Evolutionary conservation across 2,797 vertebrate species (phyloP), one percentile per base, ranked within the genome.

Genomic region (Pogoniulus pusillus): DNA sequence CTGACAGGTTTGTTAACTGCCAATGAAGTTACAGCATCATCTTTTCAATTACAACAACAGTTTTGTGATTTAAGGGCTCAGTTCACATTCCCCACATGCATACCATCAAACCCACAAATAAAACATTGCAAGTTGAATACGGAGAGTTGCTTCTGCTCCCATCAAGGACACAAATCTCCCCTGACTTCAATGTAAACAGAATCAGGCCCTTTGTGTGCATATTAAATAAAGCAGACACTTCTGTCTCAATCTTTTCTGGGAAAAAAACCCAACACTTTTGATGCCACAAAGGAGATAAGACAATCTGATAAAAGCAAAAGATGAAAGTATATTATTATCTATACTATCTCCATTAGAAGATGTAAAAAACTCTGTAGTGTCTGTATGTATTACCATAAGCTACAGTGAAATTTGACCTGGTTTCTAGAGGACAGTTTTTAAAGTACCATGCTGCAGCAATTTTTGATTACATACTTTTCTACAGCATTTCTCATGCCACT

Each of bases 261-360:
- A 94, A 65, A 45, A 72, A 37, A 95, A 94, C 62, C 41, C n/a
- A 72, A 73, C 39, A 81, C 87, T 93, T 96, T 53, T 92, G 96
- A 95, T 93, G 90, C 82, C 90, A 94, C 86, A 91, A 82, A 96
- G 54, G 45, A 94, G 93, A 93, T 96, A 96, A 95, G 96, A 94
- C 2, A 15, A 96, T 91, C 94, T 94, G 95, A 98, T 96, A 96
- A 96, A 97, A 96, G 94, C 82, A 93, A 95, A n/a, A 94, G 95
- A 95, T 95, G 92, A 94, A 95, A 91, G 84, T 84, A 64, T 64
- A 81, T 92, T 91, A 90, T 84, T 91, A 96, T 94, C 93, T 94
- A 92, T 92, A 87, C 54, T 72, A 96, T 95, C 95, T 92, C 89
- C 75, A 92, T 91, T 93, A 93, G 57, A 93, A 93, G 89, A 94